These are phyloP conservation scores for Gopherus flavomarginatus DNA, from an alignment of 2,113 vertebrate genomes.

Conservation along the genomic window DNA sequence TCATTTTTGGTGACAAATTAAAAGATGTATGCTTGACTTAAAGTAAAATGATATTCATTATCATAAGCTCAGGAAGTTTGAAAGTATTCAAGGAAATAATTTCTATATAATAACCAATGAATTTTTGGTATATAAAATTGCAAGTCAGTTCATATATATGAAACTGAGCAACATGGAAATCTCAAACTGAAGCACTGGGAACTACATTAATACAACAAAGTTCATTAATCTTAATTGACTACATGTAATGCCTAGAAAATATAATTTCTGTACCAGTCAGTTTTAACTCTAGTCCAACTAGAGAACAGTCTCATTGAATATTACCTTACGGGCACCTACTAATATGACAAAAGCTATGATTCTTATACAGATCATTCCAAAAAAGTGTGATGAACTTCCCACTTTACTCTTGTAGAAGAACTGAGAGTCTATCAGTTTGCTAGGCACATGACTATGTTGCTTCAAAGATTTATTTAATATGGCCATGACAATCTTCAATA, in stretches of 20 bases:
- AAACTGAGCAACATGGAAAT: conserved; percentile 41
- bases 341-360: not conserved
- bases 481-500: not conserved
- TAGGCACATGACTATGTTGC: not conserved
- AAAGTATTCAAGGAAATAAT: not conserved
- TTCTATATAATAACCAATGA: conserved; percentile 25
- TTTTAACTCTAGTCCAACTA: conserved; percentile 28
- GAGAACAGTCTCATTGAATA: not conserved
- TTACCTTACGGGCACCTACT: fast-evolving
- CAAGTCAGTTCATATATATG: not conserved
- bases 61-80: not conserved
- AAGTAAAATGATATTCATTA: not conserved
- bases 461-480: not conserved
- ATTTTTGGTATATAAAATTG: not conserved
- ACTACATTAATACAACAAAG: conserved; percentile 7
- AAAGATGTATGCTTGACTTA: not conserved
- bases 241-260: conserved; percentile 40
- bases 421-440: not conserved
- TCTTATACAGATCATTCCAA: not conserved
- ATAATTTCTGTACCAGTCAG: not conserved
- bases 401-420: not conserved
- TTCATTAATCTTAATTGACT: conserved; percentile 57
- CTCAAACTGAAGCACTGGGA: conserved; percentile 51
- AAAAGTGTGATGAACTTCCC: not conserved
- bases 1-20: conserved; percentile 7